Conservation (phyloP, 2,113 vertebrate species). For the Myodes glareolus region DNA sequence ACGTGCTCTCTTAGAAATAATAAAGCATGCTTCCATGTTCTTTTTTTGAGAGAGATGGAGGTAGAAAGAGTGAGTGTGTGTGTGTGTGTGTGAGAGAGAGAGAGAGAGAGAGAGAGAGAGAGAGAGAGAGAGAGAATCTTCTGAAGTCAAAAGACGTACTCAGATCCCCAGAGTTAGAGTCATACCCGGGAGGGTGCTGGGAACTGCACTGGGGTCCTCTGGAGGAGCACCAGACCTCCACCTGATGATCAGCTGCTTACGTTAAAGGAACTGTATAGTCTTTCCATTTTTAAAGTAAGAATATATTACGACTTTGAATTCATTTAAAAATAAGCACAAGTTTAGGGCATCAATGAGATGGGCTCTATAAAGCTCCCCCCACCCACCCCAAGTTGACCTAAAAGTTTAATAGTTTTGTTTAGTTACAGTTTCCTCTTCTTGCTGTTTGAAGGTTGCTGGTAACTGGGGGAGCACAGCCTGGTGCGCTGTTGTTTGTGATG, state of each 20-base stretch:
- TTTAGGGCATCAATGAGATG: constrained; percentile 3
- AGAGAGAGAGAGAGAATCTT: not conserved
- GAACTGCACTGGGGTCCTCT: not conserved
- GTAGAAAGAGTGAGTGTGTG: too few relatives aligned
- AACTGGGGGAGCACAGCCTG: not conserved
- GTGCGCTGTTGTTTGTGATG: not conserved
- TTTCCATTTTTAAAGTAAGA: constrained; percentile 2
- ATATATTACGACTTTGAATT: not conserved
- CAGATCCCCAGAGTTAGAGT: not conserved
- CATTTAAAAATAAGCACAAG: constrained; percentile 11
- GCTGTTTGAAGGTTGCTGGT: not conserved
- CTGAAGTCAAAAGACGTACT: not conserved
- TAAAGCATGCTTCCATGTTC: not conserved
- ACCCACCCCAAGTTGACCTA: not conserved
- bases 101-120: not conserved
- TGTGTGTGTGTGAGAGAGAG: not conserved
- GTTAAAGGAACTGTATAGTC: not conserved
- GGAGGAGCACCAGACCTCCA: not conserved
- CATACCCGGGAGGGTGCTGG: not conserved
- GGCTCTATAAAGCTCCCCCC: not conserved
- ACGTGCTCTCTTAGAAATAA: constrained; percentile 1
- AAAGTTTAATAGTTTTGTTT: not conserved
- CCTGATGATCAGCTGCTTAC: not conserved
- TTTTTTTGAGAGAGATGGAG: not conserved
- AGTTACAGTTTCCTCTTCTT: not conserved